Evolutionary conservation across 2,113 vertebrate genomes (phyloP).

Genomic region (Mus musculus): GRCm39 chr17:93545001-93545500

Average conservation of each 20-base stretch:
- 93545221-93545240: not conserved
- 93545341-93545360: not conserved
- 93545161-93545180: not conserved
- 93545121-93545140: constrained; percentile 23
- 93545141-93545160: not conserved
- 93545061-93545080: not conserved
- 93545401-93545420: not conserved
- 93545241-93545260: not conserved
- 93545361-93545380: not conserved
- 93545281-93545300: not conserved
- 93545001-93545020: not conserved
- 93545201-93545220: not conserved
- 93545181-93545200: not conserved
- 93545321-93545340: not conserved
- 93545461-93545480: not conserved
- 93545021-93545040: not conserved
- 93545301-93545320: not conserved
- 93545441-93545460: not conserved
- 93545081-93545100: not conserved
- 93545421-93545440: not conserved
- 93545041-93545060: not conserved
- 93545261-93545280: not conserved
- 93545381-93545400: not conserved
- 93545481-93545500: not conserved
- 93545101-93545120: not conserved